Evolutionary conservation across 2,113 vertebrate species (phyloP).

Genomic region (Tachysurus vachellii): DNA sequence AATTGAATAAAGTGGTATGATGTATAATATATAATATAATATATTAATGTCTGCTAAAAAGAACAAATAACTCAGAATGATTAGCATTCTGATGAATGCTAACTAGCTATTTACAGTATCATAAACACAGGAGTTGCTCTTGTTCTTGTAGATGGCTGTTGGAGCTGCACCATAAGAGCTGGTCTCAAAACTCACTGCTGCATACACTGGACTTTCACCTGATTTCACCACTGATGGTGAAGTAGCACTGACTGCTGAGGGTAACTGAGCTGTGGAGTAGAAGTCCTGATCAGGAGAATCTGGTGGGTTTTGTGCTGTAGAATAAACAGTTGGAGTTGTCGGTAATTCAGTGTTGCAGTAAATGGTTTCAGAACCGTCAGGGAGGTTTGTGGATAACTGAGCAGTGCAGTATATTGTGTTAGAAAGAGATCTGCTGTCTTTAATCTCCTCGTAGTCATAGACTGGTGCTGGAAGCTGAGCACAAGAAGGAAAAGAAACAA

Average conservation of each 20-base stretch:
- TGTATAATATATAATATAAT: not conserved
- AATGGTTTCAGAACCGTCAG: not conserved
- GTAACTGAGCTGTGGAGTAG: conserved; percentile 1
- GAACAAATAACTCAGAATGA: not conserved
- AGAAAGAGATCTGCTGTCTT: not conserved
- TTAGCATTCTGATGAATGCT: not conserved
- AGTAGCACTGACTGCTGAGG: not conserved
- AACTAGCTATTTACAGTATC: not conserved
- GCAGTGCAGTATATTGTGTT: not conserved
- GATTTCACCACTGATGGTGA: not conserved
- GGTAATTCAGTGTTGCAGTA: not conserved
- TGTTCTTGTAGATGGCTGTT: not conserved
- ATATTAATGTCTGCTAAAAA: not conserved
- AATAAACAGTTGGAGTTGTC: not conserved
- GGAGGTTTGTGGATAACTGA: not conserved
- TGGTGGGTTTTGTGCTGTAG: not conserved
- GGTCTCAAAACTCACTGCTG: not conserved
- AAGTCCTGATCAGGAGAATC: not conserved
- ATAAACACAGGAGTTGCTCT: not conserved
- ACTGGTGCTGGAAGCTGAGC: not conserved
- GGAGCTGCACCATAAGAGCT: not conserved
- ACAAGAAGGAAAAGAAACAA: not conserved
- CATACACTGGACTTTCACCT: not conserved
- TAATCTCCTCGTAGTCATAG: not conserved
- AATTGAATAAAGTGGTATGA: no score